These are phyloP conservation scores for Sycophila sp. DNA, from an alignment of 1,140 invertebrate species.

Conservation along the genomic window DNA sequence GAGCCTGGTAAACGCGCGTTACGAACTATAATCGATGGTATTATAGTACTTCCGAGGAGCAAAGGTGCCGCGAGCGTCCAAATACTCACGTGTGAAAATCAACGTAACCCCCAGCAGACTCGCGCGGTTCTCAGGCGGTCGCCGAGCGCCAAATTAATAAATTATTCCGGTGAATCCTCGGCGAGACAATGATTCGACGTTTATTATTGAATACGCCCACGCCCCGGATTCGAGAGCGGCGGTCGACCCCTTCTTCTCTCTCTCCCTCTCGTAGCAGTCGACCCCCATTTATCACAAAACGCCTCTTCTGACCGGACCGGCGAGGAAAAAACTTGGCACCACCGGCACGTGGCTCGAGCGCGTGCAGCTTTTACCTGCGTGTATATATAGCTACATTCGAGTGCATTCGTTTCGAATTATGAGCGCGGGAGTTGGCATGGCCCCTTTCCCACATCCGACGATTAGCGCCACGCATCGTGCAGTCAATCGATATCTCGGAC, in stretches of 20 bases:
- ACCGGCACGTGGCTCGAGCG: not conserved
- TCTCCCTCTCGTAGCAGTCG: not conserved
- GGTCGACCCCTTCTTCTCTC: not conserved
- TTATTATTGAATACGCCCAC: not conserved
- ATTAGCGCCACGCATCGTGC: not conserved
- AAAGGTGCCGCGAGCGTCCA: not conserved
- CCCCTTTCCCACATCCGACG: slow-evolving; percentile 14
- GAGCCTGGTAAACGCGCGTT: not conserved
- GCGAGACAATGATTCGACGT: not conserved
- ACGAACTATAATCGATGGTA: not conserved
- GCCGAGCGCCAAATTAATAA: slow-evolving; percentile 18
- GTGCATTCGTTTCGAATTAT: slow-evolving; percentile 22
- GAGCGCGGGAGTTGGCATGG: not conserved
- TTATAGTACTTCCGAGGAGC: not conserved
- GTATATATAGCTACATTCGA: no score
- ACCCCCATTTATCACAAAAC: slow-evolving; percentile 24
- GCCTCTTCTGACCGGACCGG: not conserved
- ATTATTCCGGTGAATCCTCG: slow-evolving; percentile 8
- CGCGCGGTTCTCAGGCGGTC: not conserved
- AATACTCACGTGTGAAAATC: slow-evolving; percentile 23
- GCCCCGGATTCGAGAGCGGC: not conserved
- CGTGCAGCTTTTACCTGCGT: slow-evolving; percentile 21
- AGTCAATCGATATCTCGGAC: not conserved
- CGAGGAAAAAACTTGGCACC: not conserved
- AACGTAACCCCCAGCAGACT: not conserved